Percentiles rank a stretch among this genome's conserved stretches.
Evolutionary conservation across 2,797 vertebrate species (phyloP).

Genomic region (Garrulus glandarius): DNA sequence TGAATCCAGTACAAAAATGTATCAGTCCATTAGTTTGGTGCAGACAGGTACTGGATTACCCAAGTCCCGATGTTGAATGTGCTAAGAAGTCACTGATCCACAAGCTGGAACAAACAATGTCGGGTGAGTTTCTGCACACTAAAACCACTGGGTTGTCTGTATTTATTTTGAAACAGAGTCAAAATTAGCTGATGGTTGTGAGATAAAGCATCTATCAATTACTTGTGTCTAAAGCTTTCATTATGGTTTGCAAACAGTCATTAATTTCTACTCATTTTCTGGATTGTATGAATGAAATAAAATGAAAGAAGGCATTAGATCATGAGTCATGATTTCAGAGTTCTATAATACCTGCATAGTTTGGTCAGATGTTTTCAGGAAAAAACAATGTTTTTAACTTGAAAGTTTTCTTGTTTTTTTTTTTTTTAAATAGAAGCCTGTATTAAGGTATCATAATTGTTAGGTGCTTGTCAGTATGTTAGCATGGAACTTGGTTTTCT

Average conservation of each 20-base stretch:
- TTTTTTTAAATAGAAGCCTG: neutral
- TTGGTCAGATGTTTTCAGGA: neutral
- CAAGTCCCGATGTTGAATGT: constrained; percentile 94
- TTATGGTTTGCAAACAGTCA: neutral
- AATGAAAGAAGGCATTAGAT: neutral
- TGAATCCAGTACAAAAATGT: constrained; percentile 88
- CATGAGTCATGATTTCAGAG: neutral
- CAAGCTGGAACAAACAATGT: constrained; percentile 96
- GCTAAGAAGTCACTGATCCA: constrained; percentile 97
- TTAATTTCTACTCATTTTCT: neutral
- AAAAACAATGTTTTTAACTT: neutral
- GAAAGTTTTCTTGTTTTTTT: neutral
- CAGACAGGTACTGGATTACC: constrained; percentile 94
- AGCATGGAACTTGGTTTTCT: neutral
- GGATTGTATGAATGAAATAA: neutral
- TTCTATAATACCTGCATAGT: neutral
- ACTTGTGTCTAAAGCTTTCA: neutral
- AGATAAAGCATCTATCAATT: neutral
- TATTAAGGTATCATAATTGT: neutral
- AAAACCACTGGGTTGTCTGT: neutral
- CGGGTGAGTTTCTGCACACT: constrained; percentile 77
- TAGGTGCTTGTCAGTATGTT: neutral
- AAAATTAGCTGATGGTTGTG: neutral
- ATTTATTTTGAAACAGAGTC: neutral
- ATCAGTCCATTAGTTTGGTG: constrained; percentile 95